phyloP scores from a whole-genome alignment of 1,140 invertebrate genomes.

The Palaemon carinicauda region DNA sequence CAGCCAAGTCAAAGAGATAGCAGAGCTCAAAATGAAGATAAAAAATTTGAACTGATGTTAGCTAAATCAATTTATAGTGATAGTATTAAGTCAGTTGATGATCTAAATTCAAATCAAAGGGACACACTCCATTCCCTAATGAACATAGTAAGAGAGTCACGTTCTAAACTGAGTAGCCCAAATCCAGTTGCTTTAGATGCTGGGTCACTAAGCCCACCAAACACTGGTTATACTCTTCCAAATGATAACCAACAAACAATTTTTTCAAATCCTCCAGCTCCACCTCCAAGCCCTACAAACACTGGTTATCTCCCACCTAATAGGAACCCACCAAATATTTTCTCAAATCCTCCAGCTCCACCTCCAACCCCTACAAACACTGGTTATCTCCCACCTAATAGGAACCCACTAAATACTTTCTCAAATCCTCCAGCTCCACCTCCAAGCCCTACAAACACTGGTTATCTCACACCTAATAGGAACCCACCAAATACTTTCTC shows the following conservation, averaged over 20 bases:
- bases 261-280: not conserved
- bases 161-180: not conserved
- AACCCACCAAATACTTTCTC: not conserved
- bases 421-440: not conserved
- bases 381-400: not conserved
- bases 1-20: not conserved
- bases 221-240: not conserved
- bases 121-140: slow-evolving; percentile 33
- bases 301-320: not conserved
- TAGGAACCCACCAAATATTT: not conserved
- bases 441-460: not conserved
- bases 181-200: not conserved
- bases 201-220: not conserved
- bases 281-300: not conserved
- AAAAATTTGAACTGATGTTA: slow-evolving; percentile 21
- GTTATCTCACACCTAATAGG: not conserved
- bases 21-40: not conserved
- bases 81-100: slow-evolving; percentile 22
- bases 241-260: not conserved
- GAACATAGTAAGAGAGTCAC: slow-evolving; percentile 11
- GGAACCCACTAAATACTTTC: not conserved
- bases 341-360: not conserved
- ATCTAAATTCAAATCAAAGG: slow-evolving; percentile 23
- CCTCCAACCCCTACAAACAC: not conserved
- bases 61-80: slow-evolving; percentile 33